Percentiles rank a stretch among this genome's conserved stretches.
These are phyloP conservation scores for Dendrocopos noguchii DNA, from an alignment of 2,113 vertebrate genomes.

Conservation along the genomic window DNA sequence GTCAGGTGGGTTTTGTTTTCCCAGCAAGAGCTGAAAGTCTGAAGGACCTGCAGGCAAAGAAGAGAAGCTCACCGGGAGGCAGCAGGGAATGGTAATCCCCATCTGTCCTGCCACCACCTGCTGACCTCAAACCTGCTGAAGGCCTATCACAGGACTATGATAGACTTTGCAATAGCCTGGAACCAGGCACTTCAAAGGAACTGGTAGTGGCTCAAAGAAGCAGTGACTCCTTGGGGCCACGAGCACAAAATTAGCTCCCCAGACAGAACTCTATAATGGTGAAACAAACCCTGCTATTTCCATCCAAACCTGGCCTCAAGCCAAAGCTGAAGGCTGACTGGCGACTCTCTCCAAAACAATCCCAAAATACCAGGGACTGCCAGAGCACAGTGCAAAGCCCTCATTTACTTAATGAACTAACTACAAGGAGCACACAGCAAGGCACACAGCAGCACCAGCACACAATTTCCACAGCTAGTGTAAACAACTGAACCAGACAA, in stretches of 20 bases:
- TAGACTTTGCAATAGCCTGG: background rate
- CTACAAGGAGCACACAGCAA: background rate
- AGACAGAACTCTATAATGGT: background rate
- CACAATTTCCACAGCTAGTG: background rate
- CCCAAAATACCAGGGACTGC: background rate
- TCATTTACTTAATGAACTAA: slow-evolving; percentile 37
- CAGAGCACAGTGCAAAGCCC: background rate
- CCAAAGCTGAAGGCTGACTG: background rate
- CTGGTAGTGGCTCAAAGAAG: background rate
- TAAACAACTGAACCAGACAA: background rate
- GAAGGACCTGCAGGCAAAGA: background rate
- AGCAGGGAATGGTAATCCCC: background rate
- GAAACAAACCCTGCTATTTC: background rate
- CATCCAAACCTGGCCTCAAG: background rate
- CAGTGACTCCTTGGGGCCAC: background rate
- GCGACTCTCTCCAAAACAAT: slow-evolving; percentile 44
- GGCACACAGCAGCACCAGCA: background rate
- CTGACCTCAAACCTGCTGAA: background rate
- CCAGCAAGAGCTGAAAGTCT: background rate
- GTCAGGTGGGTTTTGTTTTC: background rate
- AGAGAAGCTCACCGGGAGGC: background rate
- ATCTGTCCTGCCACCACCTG: background rate
- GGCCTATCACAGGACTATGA: background rate
- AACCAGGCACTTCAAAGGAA: background rate
- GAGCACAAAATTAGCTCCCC: background rate